Conservation (phyloP, 2,113 vertebrate genomes). For the Engraulis encrasicolus region DNA sequence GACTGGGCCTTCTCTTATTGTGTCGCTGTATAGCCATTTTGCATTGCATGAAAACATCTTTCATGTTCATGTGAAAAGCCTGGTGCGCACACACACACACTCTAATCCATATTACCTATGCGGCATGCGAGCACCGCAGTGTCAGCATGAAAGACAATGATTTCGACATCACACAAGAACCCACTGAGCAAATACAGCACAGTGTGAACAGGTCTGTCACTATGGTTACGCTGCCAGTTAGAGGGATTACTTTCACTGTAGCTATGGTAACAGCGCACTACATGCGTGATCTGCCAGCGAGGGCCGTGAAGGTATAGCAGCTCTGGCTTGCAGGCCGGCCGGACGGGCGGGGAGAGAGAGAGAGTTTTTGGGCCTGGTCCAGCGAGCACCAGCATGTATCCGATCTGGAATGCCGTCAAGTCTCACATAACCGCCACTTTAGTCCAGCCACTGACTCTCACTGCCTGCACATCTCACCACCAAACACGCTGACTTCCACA, state of each 20-base stretch:
- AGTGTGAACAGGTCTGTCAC: constrained; percentile 54
- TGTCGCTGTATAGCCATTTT: background rate
- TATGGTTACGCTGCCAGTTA: constrained; percentile 67
- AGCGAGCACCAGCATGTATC: constrained; percentile 49
- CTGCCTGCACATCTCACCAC: constrained; percentile 3
- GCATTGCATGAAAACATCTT: background rate
- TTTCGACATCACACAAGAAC: constrained; percentile 43
- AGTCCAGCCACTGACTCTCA: background rate
- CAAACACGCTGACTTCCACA: background rate
- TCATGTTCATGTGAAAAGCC: background rate
- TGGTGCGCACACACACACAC: background rate
- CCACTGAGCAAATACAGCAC: constrained; percentile 49
- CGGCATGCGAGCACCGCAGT: constrained; percentile 25
- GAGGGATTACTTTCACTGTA: constrained; percentile 59
- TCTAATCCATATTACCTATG: background rate
- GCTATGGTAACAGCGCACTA: constrained; percentile 68
- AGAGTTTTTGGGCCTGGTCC: constrained; percentile 15
- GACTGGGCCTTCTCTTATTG: background rate
- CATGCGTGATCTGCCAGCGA: constrained; percentile 55
- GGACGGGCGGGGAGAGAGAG: too few relatives aligned
- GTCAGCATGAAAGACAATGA: constrained; percentile 6
- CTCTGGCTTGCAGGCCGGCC: background rate
- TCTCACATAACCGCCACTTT: background rate
- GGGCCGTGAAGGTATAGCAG: constrained; percentile 44
- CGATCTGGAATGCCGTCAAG: constrained; percentile 24